phyloP scores from a whole-genome alignment of 2,888 invertebrate species.

The Watsonalla binaria region DNA sequence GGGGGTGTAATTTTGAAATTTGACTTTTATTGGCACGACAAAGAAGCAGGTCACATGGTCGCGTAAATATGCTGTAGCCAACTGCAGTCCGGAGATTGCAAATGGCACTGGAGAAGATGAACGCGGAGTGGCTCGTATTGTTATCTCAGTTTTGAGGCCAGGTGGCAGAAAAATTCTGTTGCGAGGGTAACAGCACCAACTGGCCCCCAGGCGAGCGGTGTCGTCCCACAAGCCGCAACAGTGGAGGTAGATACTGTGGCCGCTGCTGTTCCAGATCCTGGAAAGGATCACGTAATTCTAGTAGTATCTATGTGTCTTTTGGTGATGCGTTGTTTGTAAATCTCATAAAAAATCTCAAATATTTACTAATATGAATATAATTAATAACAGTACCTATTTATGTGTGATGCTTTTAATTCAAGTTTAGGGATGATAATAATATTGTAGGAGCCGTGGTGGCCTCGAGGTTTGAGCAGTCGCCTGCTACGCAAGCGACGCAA shows the following conservation, averaged over 20 bases:
- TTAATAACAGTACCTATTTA: no score
- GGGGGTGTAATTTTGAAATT: slow-evolving; percentile 39
- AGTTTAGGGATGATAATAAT: no score
- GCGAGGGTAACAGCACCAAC: slow-evolving; percentile 48
- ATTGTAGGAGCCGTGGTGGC: no score
- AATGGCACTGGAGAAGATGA: slow-evolving; percentile 26
- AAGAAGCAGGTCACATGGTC: slow-evolving; percentile 51
- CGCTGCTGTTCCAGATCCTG: slow-evolving; percentile 46
- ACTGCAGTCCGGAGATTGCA: slow-evolving; percentile 36
- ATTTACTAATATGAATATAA: no score
- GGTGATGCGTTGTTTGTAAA: no score
- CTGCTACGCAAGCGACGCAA: no score
- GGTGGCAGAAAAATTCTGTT: slow-evolving; percentile 49
- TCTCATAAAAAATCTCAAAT: no score
- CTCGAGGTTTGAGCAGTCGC: no score
- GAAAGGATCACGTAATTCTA: slow-evolving; percentile 11
- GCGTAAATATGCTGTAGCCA: slow-evolving; percentile 48
- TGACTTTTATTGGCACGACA: slow-evolving; percentile 42
- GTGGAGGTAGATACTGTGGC: slow-evolving; percentile 43
- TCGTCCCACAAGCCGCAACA: slow-evolving; percentile 51
- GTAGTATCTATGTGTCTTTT: no score
- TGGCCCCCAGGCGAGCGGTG: slow-evolving; percentile 42
- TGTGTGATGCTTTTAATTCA: no score
- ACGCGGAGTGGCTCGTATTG: slow-evolving; percentile 41
- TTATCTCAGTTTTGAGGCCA: slow-evolving; percentile 39